Base-by-base conservation (phyloP, 2,113 vertebrate genomes). In the Pluvialis apricaria region DNA sequence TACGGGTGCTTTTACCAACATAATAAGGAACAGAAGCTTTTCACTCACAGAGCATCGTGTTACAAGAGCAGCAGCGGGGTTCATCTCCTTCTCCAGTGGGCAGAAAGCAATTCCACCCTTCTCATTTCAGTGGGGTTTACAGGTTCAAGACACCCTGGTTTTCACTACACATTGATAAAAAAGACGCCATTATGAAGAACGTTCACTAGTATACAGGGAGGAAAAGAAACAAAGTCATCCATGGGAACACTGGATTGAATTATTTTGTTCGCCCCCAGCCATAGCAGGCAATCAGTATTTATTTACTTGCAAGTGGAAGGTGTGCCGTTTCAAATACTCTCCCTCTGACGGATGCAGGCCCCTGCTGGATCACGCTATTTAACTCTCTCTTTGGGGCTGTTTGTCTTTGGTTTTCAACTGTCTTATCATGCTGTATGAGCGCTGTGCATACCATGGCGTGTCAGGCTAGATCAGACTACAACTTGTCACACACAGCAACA, bases 401-500 rank as follows among this genome's bases (percentile, higher is more conserved):
- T 95, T 75, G 73, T 93, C 94, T 91, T 92, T 76, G 89, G 75
- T 94, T 97, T 96, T 90, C 83, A 95, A 49, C 88, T 81, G 89
- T 87, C 96, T 96, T 92, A 95, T 85, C 80, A 69, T 94, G 92
- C 96, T 95, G 5, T 72, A 94, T 82, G 89, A 82, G 91, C 69
- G 62, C 80, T 60, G 87, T 52, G 61, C 91, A 87, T 84, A 91
- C 84, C 86, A 64, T 45, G 61, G 91, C 26, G 16, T 88, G 97
- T 95, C 95, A 96, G 95, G 80, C 89, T 89, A 85, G 55, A 97
- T 97, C 93, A 95, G 95, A 85, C 96, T 79, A 49, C 81, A 89
- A 13, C 95, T 91, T 95, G 80, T 97, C 97, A 97, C 92, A 95
- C 82, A 12, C n/a, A 57, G 91, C 82, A 96, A 51, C 87, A 97